Base-by-base conservation (phyloP, 2,797 vertebrate genomes). In the Rhincodon typus region DNA sequence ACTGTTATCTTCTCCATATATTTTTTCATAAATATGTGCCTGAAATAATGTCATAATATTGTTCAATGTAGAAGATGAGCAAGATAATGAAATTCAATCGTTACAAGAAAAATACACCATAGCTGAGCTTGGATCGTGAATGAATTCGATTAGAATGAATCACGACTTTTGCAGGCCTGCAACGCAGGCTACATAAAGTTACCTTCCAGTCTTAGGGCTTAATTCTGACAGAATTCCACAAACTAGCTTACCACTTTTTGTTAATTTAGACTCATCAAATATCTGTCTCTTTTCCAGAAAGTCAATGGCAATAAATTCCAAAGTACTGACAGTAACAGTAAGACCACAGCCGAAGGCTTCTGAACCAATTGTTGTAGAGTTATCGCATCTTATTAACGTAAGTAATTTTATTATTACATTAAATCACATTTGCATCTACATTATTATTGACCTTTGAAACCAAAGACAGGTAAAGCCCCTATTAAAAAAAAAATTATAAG, bases 301-400 rank as follows among this genome's bases (percentile, higher is more conserved):
- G 95, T 98, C 99, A 0, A 97, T 98, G 84, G 98, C 99, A 0
- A 98, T 99, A 97, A 99, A 98, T 96, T 99, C 99, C 95, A 98
- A 99, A 97, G 98, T 99, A 96, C 97, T 99, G 97, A 98, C 98
- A 0, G 99, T 99, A 97, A 99, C 99, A 0, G 98, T 99, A 90
- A 98, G 99, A 94, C 99, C 99, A 0, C 98, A 98, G 12, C 99
- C 98, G 1, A 98, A 98, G 96, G 98, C 98, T n/a, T 97, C 98
- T 0, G 99, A 99, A 96, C 98, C 99, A n/a, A 98, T 98, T 79
- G 98, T 98, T 88, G 98, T 99, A 96, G 99, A 99, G 97, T 98
- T 99, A 88, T 99, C 99, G 17, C 98, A 98, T 5, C 97, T 99
- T 96, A 97, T 98, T 96, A 99, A 98, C 91, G 98, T 98, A 97